Evolutionary conservation across 2,888 invertebrate species (phyloP), one percentile per base, ranked within the genome.

Genomic region (Lamproptera curius): DNA sequence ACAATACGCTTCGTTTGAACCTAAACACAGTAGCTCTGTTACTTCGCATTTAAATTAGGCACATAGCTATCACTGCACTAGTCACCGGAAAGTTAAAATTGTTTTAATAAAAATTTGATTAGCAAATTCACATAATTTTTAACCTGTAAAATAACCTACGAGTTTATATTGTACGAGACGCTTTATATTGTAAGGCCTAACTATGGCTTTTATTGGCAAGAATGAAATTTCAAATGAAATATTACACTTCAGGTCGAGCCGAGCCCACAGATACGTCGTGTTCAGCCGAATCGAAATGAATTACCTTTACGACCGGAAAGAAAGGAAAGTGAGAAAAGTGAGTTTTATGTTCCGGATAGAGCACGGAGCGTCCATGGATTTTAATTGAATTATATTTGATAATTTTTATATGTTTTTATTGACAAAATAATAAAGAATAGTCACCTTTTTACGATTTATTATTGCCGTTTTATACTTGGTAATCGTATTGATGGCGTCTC

Each of bases 351-450:
- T 48, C 67, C 68, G 0, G 75, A 73, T 0, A 55, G 73, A 44
- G 72, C 76, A 0, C 62, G 72, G 54, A 70, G 68, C 17, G 45
- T 77, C 17, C 72, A 76, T 45, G 70, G 72, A 34, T 76, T 73
- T 56, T 73, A 44, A 58, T n/a, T n/a, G n/a, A n/a, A n/a, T n/a
- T n/a, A n/a, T n/a, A n/a, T n/a, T n/a, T n/a, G n/a, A n/a, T n/a
- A n/a, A n/a, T n/a, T n/a, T n/a, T n/a, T n/a, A n/a, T n/a, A n/a
- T n/a, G n/a, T n/a, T n/a, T n/a, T n/a, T n/a, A n/a, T n/a, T n/a
- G n/a, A n/a, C n/a, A n/a, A n/a, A n/a, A n/a, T n/a, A n/a, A n/a
- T n/a, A n/a, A n/a, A n/a, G n/a, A n/a, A n/a, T n/a, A n/a, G n/a
- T n/a, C n/a, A n/a, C n/a, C n/a, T n/a, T n/a, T n/a, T n/a, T n/a